Conservation (phyloP, 2,888 invertebrate genomes). For the Phengaris arion region DNA sequence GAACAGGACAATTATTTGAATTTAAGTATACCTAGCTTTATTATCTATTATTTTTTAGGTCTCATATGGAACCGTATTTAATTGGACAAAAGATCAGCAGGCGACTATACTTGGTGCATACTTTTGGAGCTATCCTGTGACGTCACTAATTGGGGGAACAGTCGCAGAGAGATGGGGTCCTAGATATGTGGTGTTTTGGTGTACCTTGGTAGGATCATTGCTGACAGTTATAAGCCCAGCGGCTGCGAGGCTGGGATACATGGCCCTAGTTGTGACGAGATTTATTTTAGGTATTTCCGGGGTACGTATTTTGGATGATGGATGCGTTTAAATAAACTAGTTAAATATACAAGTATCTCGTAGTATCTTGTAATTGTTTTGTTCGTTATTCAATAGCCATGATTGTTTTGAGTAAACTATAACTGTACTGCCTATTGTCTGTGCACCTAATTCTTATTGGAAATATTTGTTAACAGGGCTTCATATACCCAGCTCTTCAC, state of each 20-base stretch:
- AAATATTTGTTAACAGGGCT: slow-evolving; percentile 66
- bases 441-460: background rate
- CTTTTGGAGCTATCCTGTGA: slow-evolving; percentile 84
- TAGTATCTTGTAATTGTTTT: too few relatives aligned
- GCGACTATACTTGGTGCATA: slow-evolving; percentile 83
- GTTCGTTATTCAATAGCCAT: too few relatives aligned
- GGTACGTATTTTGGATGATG: slow-evolving; percentile 61
- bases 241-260: slow-evolving; percentile 78
- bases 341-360: too few relatives aligned
- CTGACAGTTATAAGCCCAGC: slow-evolving; percentile 81
- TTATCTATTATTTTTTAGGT: slow-evolving; percentile 31
- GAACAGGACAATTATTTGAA: too few relatives aligned
- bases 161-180: slow-evolving; percentile 84
- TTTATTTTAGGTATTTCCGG: slow-evolving; percentile 82
- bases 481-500: slow-evolving; percentile 82
- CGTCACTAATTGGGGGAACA: slow-evolving; percentile 82
- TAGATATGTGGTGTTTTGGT: slow-evolving; percentile 78
- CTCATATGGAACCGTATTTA: slow-evolving; percentile 52
- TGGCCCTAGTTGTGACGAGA: slow-evolving; percentile 77
- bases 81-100: slow-evolving; percentile 82
- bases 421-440: too few relatives aligned
- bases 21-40: background rate
- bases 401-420: background rate
- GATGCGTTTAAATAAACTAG: too few relatives aligned
- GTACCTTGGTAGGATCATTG: slow-evolving; percentile 71